These are phyloP conservation scores for Daphoenositta chrysoptera DNA, from an alignment of 2,113 vertebrate genomes.

Conservation along the genomic window DNA sequence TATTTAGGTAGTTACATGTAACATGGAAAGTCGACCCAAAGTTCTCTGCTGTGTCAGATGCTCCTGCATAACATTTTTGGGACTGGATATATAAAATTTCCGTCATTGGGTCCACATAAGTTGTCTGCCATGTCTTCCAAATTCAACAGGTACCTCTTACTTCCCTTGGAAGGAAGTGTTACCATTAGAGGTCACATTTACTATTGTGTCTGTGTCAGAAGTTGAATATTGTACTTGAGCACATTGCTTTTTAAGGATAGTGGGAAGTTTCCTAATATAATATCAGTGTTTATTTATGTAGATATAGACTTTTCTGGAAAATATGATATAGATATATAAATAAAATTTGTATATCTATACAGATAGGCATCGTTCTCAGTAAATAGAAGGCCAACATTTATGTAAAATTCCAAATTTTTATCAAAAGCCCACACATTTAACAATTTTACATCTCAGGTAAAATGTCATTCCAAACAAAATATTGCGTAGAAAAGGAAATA, in stretches of 20 bases:
- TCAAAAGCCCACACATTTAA: background rate
- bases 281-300: slow-evolving; percentile 14
- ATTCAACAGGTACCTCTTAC: slow-evolving; percentile 22
- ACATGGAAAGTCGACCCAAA: background rate
- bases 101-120: background rate
- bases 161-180: slow-evolving; percentile 46
- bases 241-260: slow-evolving; percentile 44
- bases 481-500: background rate
- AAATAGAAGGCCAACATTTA: background rate
- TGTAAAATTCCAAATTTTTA: background rate
- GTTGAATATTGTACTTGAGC: slow-evolving; percentile 39
- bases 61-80: background rate
- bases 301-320: slow-evolving; percentile 6
- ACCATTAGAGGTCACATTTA: background rate
- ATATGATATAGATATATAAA: slow-evolving; percentile 21
- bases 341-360: slow-evolving; percentile 12
- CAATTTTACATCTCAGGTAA: slow-evolving; percentile 51
- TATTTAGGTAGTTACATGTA: slow-evolving; percentile 28
- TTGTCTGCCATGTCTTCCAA: slow-evolving; percentile 38
- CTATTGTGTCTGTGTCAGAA: slow-evolving; percentile 51
- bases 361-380: background rate
- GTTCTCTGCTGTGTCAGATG: slow-evolving; percentile 34
- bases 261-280: background rate
- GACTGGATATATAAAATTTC: background rate
- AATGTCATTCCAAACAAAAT: background rate